A percentile compares a stretch with the other conserved stretches of the same genome.
Conservation (phyloP, 1,140 invertebrate genomes). For the Matsumurasca onukii region DNA sequence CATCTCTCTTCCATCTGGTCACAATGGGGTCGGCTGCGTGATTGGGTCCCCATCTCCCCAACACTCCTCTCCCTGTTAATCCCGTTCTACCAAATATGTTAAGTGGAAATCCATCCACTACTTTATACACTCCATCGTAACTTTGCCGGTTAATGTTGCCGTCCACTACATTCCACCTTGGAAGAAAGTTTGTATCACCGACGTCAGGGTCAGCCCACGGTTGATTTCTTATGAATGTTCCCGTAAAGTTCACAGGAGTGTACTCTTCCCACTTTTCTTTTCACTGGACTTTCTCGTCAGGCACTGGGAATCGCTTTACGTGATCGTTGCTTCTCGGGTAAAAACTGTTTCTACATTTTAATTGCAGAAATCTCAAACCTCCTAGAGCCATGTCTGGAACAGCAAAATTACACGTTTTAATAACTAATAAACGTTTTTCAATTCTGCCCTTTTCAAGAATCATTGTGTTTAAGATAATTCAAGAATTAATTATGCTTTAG, state of each 20-base stretch:
- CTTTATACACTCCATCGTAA: conserved; percentile 64
- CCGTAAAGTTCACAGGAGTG: conserved; percentile 69
- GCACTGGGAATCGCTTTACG: conserved; percentile 67
- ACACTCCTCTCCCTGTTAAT: conserved; percentile 69
- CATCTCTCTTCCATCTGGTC: conserved; percentile 76
- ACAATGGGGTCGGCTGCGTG: conserved; percentile 91
- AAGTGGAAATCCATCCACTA: conserved; percentile 62
- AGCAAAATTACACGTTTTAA: no score
- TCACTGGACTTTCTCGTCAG: conserved; percentile 82
- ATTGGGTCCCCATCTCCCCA: conserved; percentile 94
- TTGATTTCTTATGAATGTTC: conserved; percentile 61
- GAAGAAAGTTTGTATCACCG: conserved; percentile 61
- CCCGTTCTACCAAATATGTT: conserved; percentile 91
- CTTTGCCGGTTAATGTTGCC: conserved; percentile 76
- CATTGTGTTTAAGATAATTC: no score
- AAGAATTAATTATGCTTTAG: no score
- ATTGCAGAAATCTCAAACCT: no score
- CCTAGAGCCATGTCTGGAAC: no score
- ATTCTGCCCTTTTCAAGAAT: no score
- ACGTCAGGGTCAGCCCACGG: conserved; percentile 84
- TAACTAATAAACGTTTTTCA: no score
- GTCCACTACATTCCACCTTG: conserved; percentile 81
- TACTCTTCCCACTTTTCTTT: conserved; percentile 66
- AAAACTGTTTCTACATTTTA: no score
- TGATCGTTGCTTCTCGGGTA: no score